These are phyloP conservation scores for Nannoperca obscura DNA, from an alignment of 2,797 vertebrate genomes.

Conservation along the genomic window DNA sequence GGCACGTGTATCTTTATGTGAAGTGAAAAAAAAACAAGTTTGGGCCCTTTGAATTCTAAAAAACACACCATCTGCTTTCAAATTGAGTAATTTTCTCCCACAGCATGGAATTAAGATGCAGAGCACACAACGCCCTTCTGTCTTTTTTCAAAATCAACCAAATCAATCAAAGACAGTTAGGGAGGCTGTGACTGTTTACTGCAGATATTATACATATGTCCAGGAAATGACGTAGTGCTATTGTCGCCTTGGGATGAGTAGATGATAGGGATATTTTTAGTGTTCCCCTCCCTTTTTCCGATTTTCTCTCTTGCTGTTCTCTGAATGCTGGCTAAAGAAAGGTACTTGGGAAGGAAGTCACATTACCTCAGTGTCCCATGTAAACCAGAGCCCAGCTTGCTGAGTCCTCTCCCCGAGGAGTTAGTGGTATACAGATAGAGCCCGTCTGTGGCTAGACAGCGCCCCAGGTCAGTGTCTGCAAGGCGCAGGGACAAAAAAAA, in stretches of 20 bases:
- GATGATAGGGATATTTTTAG: constrained; percentile 65
- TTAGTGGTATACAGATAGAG: constrained; percentile 98
- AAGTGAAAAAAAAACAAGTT: not conserved
- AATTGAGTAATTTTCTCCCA: constrained; percentile 24
- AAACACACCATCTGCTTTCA: constrained; percentile 10
- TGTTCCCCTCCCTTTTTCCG: constrained; percentile 19
- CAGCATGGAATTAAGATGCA: constrained; percentile 22
- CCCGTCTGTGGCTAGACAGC: constrained; percentile 96
- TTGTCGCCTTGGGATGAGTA: constrained; percentile 22
- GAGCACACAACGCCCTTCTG: constrained; percentile 6
- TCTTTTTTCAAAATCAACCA: constrained; percentile 20
- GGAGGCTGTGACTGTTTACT: constrained; percentile 23
- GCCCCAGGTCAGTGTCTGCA: constrained; percentile 96
- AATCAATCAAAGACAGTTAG: constrained; percentile 42
- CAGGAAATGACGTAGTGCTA: constrained; percentile 37
- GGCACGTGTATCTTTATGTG: not conserved
- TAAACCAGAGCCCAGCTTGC: constrained; percentile 97
- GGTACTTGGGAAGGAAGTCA: constrained; percentile 50
- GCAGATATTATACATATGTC: constrained; percentile 37
- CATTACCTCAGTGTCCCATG: constrained; percentile 97
- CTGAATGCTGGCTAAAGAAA: constrained; percentile 57
- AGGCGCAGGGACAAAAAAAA: constrained; percentile 43
- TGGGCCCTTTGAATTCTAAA: constrained; percentile 10
- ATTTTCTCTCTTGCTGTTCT: constrained; percentile 42
- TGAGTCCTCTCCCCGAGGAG: constrained; percentile 96